Conservation (phyloP, 1,140 invertebrate genomes). For the Drosophila repleta region DNA sequence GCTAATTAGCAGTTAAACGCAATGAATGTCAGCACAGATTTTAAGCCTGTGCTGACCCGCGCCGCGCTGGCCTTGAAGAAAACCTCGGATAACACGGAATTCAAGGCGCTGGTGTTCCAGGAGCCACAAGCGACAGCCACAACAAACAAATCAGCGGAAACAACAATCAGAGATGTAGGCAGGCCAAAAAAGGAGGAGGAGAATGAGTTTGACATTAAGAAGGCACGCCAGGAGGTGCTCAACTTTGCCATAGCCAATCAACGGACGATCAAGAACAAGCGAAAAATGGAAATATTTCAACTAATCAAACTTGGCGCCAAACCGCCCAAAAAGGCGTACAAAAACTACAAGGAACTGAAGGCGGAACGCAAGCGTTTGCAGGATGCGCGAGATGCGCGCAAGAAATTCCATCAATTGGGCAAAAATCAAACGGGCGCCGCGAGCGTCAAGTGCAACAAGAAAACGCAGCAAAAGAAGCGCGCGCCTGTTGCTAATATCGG, state of each 20-base stretch:
- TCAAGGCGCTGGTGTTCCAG: constrained; percentile 62
- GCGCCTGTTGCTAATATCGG: constrained; percentile 72
- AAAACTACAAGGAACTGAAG: constrained; percentile 86
- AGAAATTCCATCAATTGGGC: constrained; percentile 84
- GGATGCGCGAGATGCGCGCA: constrained; percentile 72
- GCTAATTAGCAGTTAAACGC: not conserved
- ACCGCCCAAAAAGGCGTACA: constrained; percentile 85
- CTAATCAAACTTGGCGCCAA: constrained; percentile 87
- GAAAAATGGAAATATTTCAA: constrained; percentile 86
- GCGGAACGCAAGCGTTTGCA: constrained; percentile 81
- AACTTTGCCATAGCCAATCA: constrained; percentile 87
- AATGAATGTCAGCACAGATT: constrained; percentile 65
- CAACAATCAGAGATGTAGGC: not conserved
- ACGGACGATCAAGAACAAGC: constrained; percentile 85
- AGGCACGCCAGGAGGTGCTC: constrained; percentile 86
- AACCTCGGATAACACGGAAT: constrained; percentile 24
- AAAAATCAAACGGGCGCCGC: constrained; percentile 85
- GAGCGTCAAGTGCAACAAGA: constrained; percentile 81
- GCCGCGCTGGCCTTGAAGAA: constrained; percentile 65
- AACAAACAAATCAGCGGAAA: constrained; percentile 5
- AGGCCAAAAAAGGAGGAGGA: constrained; percentile 3
- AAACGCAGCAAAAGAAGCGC: constrained; percentile 80
- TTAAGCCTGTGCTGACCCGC: constrained; percentile 72
- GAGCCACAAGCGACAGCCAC: constrained; percentile 36
- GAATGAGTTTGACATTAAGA: constrained; percentile 85